Evolutionary conservation across 2,888 invertebrate genomes (phyloP), one percentile per base, ranked within the genome.

Genomic region (Branchinecta sandiegonensis): DNA sequence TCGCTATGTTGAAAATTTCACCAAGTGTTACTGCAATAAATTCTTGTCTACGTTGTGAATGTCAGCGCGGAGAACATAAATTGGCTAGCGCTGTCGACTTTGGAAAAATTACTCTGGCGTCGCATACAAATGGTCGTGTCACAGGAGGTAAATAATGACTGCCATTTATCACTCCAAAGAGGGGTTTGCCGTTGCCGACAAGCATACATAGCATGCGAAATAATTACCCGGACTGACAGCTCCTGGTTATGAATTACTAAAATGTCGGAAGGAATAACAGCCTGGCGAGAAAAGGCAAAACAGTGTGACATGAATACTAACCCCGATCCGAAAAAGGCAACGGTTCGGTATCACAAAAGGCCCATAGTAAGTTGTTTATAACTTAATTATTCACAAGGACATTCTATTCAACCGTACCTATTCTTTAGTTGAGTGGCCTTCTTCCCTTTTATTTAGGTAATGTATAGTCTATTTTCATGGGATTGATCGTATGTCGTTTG

Each of bases 41-140:
- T 56, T 14, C n/a, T 14, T 56, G 56, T 56, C 56, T 56, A 14
- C 56, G n/a, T 9, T 13, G 10, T 56, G 23, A 56, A 56, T 56
- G 63, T 56, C 63, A 56, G 23, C 63, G 63, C 14, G 14, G n/a
- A 56, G 23, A 56, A 23, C 63, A 56, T 56, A 56, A 56, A 56
- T 56, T 56, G 63, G 63, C 63, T 10, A 10, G 10, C 63, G 14
- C 63, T 56, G 63, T 56, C 63, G 23, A 56, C 14, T 56, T 56
- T 56, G 23, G 63, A 56, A 56, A 56, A 56, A 56, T 56, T 56
- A 56, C 63, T 23, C n/a, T 56, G 63, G 63, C 11, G 63, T 56
- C 63, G 63, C 63, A 56, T 56, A 56, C 63, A 56, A 56, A 56
- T 56, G 63, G 63, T 56, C 63, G 63, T 56, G 63, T 56, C 63